These are phyloP conservation scores for Conops quadrifasciatus DNA, from an alignment of 2,888 invertebrate species.

Conservation along the genomic window DNA sequence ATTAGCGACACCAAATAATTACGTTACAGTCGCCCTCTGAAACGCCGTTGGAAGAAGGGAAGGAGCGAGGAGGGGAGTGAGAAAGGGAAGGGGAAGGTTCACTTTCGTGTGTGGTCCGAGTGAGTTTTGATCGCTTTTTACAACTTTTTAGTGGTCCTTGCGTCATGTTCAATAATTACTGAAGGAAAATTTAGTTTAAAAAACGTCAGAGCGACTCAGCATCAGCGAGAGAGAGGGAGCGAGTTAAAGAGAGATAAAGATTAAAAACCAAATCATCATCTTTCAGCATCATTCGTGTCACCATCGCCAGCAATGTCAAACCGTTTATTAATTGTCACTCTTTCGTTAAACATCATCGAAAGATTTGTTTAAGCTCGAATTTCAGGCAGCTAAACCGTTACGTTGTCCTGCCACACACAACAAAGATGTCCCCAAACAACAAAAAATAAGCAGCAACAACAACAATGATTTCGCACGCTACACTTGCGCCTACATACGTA, in stretches of 20 bases:
- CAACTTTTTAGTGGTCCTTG: neutral
- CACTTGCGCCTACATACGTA: neutral
- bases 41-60: neutral
- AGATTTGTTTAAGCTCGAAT: constrained; percentile 20
- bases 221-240: neutral
- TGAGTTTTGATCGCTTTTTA: neutral
- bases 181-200: too few species aligned
- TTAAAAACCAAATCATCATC: neutral
- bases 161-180: neutral
- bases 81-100: neutral
- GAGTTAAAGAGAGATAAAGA: too few species aligned
- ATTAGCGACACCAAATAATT: constrained; percentile 49
- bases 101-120: neutral
- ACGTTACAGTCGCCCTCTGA: constrained; percentile 42
- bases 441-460: neutral
- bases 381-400: constrained; percentile 25
- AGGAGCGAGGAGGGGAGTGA: too few species aligned
- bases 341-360: neutral
- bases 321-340: neutral
- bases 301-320: neutral
- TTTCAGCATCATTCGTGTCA: neutral
- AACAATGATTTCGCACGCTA: constrained; percentile 19
- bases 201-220: neutral
- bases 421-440: constrained; percentile 1
- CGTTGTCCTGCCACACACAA: neutral